Conservation (phyloP, 2,888 invertebrate genomes). For the Aromia moschata region DNA sequence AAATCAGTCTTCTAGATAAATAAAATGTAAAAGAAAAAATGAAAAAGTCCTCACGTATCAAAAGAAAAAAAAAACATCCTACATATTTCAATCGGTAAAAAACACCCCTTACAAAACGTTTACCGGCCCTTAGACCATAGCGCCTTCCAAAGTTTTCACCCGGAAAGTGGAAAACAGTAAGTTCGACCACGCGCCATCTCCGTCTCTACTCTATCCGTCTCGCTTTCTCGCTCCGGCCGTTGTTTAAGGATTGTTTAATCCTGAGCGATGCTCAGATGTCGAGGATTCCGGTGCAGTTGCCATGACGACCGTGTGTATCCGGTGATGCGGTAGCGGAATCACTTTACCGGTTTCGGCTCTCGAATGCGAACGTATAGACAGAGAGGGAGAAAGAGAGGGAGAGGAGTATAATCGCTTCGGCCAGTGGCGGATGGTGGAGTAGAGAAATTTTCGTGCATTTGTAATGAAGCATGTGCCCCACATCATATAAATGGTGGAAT, state of each 20-base stretch:
- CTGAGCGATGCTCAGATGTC: constrained; percentile 55
- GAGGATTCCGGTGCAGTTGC: constrained; percentile 56
- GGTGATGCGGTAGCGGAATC: constrained; percentile 55
- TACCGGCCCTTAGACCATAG: no score
- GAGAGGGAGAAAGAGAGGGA: not conserved
- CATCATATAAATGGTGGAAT: no score
- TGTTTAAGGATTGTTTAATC: constrained; percentile 54
- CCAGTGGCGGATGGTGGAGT: no score
- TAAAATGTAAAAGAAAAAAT: no score
- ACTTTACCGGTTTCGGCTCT: constrained; percentile 53
- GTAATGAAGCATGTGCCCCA: no score
- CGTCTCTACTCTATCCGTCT: constrained; percentile 36
- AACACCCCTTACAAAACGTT: no score
- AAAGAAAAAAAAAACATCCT: no score
- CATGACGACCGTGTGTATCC: constrained; percentile 56
- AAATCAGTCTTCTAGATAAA: no score
- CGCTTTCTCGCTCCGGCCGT: constrained; percentile 37
- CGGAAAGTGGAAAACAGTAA: constrained; percentile 42
- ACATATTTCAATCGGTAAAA: no score
- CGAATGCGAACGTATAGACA: constrained; percentile 39
- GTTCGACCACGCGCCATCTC: constrained; percentile 34
- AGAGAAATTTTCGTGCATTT: no score
- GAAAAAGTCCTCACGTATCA: no score
- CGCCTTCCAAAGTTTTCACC: constrained; percentile 35
- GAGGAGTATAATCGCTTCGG: no score